Evolutionary conservation across 2,797 vertebrate species (phyloP).

Genomic region (Muscicapa striata): DNA sequence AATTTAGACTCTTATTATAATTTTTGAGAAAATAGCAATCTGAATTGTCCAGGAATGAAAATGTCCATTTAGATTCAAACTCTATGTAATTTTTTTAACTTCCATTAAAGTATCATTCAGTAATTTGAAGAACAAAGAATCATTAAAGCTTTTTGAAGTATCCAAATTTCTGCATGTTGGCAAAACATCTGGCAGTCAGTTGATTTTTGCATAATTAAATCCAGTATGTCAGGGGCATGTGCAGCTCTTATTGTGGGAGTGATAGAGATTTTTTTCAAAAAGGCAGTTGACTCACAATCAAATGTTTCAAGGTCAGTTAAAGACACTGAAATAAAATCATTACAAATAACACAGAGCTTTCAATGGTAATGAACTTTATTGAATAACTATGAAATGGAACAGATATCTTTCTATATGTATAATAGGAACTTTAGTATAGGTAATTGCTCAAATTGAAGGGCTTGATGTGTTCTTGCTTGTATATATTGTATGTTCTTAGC

Average conservation of each 20-base stretch:
- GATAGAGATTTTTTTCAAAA: neutral
- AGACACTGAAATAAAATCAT: neutral
- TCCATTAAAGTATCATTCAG: neutral
- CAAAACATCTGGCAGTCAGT: neutral
- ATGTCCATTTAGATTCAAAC: neutral
- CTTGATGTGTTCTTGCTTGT: neutral
- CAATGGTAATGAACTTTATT: neutral
- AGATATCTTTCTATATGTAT: neutral
- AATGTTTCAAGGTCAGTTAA: neutral
- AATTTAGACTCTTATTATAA: neutral
- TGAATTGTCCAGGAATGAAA: neutral
- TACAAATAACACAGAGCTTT: neutral
- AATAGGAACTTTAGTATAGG: neutral
- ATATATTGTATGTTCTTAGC: neutral
- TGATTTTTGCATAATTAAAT: neutral
- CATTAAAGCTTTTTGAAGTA: neutral
- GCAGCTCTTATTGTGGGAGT: neutral
- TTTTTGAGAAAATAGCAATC: neutral
- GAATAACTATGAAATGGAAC: neutral
- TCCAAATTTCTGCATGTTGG: neutral
- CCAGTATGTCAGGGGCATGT: neutral
- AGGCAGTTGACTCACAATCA: neutral
- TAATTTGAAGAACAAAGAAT: neutral
- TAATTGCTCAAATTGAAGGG: neutral
- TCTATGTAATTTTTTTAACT: neutral